These are phyloP conservation scores for Brienomyrus longianalis DNA, from an alignment of 2,113 vertebrate genomes.

Conservation along the genomic window DNA sequence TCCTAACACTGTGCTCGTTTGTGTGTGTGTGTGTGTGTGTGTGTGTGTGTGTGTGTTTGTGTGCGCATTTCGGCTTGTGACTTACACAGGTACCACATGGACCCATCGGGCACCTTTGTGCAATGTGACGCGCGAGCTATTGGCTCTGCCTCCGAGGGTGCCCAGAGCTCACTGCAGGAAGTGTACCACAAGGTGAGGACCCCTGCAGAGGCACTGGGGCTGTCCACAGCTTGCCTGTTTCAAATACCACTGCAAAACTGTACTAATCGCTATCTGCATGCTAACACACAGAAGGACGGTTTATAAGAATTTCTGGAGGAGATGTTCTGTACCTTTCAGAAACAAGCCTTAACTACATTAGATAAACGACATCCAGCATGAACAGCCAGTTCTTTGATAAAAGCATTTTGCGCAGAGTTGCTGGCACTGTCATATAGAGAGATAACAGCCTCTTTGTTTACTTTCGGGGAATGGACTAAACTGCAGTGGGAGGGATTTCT, in stretches of 20 bases:
- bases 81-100: constrained; percentile 87
- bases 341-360: not conserved
- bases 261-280: not conserved
- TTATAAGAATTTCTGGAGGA: not conserved
- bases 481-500: not conserved
- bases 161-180: constrained; percentile 95
- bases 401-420: not conserved
- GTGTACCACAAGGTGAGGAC: constrained; percentile 90
- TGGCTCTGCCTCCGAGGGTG: constrained; percentile 93
- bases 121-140: constrained; percentile 96
- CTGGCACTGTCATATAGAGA: not conserved
- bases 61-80: not conserved
- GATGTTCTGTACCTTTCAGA: not conserved
- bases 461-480: not conserved
- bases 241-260: not conserved
- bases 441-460: constrained; percentile 1
- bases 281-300: not conserved
- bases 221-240: not conserved
- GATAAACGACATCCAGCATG: not conserved
- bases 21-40: not conserved
- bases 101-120: constrained; percentile 95
- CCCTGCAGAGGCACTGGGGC: not conserved
- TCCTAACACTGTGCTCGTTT: not conserved
- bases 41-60: not conserved
- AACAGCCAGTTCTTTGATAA: not conserved